phyloP scores from a whole-genome alignment of 2,113 vertebrate species.

The Psephotus haematonotus region DNA sequence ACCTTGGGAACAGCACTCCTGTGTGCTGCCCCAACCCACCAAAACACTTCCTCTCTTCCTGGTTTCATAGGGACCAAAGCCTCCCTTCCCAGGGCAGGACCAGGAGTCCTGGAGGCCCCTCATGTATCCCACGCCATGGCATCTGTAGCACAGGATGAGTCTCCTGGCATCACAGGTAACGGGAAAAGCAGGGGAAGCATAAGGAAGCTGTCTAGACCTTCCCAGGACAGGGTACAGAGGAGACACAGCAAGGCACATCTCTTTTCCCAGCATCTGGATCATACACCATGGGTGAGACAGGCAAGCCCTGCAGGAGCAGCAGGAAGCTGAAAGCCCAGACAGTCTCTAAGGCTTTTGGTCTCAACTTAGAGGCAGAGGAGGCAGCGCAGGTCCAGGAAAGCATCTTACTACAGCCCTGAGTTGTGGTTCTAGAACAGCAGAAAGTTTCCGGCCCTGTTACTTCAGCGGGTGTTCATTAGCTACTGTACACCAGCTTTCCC shows the following conservation, averaged over 20 bases:
- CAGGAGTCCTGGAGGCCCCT: background rate
- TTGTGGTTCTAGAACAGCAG: background rate
- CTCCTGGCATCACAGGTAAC: background rate
- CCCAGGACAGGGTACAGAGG: fast-evolving
- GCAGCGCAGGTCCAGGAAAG: background rate
- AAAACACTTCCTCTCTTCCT: background rate
- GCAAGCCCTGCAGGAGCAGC: background rate
- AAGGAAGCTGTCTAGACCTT: background rate
- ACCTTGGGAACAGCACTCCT: background rate
- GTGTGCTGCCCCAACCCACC: background rate
- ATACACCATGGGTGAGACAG: fast-evolving
- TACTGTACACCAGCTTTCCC: background rate
- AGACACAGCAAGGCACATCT: background rate
- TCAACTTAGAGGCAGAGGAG: background rate
- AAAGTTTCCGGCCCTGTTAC: background rate
- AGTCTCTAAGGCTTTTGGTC: background rate
- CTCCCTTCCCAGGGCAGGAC: background rate
- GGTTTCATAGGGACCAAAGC: background rate
- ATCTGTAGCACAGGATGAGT: background rate
- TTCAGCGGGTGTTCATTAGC: background rate
- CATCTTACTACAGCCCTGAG: background rate
- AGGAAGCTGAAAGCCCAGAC: background rate
- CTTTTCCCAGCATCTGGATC: background rate
- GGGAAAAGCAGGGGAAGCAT: background rate
- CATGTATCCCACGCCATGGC: background rate